Evolutionary conservation across 1,140 invertebrate species (phyloP), one percentile per base, ranked within the genome.

Genomic region (Drosophila subobscura): DNA sequence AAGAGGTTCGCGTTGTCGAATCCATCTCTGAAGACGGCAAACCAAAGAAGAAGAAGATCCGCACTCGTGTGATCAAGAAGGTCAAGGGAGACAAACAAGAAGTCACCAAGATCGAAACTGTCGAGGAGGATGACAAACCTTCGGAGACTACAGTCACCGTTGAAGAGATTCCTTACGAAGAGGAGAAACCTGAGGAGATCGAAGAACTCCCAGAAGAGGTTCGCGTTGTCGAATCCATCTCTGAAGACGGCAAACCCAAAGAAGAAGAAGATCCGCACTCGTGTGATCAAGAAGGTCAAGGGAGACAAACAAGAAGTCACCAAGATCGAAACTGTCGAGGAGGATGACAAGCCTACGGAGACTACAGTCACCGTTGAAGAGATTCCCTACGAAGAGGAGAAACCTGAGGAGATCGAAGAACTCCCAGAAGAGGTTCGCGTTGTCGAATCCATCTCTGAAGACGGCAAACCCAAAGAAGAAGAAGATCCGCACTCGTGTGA

Each of bases 301-400:
- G 49, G 49, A 8, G 49, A 51, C 49, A 51, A 51, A 8, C 49
- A 51, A 51, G 49, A 51, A 51, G 49, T 51, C 27, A 51, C 49
- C 49, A 51, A 51, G 27, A 51, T 51, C 49, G 49, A 51, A 37
- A 51, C 49, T 7, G 49, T 51, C 27, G 49, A 51, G 2, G 49
- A 46, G 4, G 44, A 46, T 22, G 44, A 46, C 20, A 46, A 51
- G 49, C 3, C 0, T 0, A 2, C 49, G 0, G 49, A 51, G 27
- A 51, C 49, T 16, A 51, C 49, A 0, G 49, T 51, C 7, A 51
- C 49, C 6, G 49, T 51, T 2, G 49, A 51, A 16, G 49, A 51
- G 27, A 14, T 33, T 7, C 49, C 49, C 0, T n/a, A 29, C 23
- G 49, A 51, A 51, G 25, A 51, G 20, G 14, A 51, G n/a, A 4